Conservation (phyloP, 1,140 invertebrate genomes). For the Helicorthomorpha holstii region DNA sequence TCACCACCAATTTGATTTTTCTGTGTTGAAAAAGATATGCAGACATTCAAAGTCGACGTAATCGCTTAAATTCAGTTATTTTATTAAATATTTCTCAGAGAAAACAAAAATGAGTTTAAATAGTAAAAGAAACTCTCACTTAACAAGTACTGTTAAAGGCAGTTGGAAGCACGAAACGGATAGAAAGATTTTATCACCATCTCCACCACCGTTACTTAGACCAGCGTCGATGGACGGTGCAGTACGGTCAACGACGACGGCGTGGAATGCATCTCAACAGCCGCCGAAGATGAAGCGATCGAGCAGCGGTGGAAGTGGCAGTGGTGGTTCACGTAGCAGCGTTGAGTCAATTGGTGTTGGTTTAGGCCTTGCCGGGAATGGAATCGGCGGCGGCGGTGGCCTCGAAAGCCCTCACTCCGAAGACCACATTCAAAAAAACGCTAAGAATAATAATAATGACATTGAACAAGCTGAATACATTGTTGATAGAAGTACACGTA, state of each 20-base stretch:
- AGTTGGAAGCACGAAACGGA: too few relatives aligned
- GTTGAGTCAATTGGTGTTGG: neutral
- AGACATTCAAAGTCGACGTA: too few relatives aligned
- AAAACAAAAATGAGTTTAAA: too few relatives aligned
- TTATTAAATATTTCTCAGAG: too few relatives aligned
- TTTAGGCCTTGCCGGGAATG: neutral
- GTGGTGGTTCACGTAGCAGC: neutral
- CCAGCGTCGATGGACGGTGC: neutral
- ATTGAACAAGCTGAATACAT: slow-evolving; percentile 32
- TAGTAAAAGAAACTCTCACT: too few relatives aligned
- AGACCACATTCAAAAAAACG: neutral
- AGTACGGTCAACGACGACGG: neutral
- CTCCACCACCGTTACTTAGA: neutral
- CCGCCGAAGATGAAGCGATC: neutral
- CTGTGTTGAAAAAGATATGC: too few relatives aligned
- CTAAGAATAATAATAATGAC: slow-evolving; percentile 15
- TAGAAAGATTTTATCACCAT: neutral
- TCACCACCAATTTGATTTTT: too few relatives aligned
- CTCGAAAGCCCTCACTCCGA: neutral
- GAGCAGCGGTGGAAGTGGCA: neutral
- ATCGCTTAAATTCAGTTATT: too few relatives aligned
- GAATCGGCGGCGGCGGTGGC: neutral
- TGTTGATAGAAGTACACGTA: slow-evolving; percentile 30
- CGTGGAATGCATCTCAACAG: neutral
- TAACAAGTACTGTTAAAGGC: too few relatives aligned